A percentile compares a stretch with the other conserved stretches of the same genome.
Evolutionary conservation across 2,888 invertebrate species (phyloP).

Genomic region (Sarcophaga rosellei): DNA sequence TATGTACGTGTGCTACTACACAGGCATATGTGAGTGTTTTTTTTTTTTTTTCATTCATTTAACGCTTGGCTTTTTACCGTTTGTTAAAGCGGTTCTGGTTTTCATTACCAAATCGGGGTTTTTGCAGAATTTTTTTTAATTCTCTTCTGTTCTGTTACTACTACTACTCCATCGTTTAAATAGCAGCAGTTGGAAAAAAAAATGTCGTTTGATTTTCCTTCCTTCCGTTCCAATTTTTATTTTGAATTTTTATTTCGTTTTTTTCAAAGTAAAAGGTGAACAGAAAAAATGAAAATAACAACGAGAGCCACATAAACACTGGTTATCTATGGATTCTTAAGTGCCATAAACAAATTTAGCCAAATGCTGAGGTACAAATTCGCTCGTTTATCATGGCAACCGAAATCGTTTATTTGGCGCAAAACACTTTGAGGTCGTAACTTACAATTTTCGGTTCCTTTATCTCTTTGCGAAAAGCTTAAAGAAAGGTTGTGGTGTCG

Average conservation of each 20-base stretch:
- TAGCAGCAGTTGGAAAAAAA: background rate
- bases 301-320: conserved; percentile 7
- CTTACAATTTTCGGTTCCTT: conserved; percentile 3
- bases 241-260: background rate
- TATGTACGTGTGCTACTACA: background rate
- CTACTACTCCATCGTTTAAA: background rate
- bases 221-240: background rate
- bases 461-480: background rate
- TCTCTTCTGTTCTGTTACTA: background rate
- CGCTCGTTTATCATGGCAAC: conserved; percentile 44
- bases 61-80: conserved; percentile 57
- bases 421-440: background rate
- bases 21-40: background rate
- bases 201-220: conserved; percentile 1
- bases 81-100: conserved; percentile 53
- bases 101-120: conserved; percentile 38
- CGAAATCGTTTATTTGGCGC: conserved; percentile 38
- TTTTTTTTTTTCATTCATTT: conserved; percentile 42
- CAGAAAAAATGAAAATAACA: conserved; percentile 1
- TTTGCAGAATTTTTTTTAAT: background rate
- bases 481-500: too few relatives aligned
- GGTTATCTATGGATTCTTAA: conserved; percentile 49
- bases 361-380: conserved; percentile 22
- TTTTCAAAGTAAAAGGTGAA: background rate
- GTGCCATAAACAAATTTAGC: conserved; percentile 50